Evolutionary conservation across 2,888 invertebrate genomes (phyloP), one percentile per base, ranked within the genome.

Genomic region (Philopedon plagiatum): DNA sequence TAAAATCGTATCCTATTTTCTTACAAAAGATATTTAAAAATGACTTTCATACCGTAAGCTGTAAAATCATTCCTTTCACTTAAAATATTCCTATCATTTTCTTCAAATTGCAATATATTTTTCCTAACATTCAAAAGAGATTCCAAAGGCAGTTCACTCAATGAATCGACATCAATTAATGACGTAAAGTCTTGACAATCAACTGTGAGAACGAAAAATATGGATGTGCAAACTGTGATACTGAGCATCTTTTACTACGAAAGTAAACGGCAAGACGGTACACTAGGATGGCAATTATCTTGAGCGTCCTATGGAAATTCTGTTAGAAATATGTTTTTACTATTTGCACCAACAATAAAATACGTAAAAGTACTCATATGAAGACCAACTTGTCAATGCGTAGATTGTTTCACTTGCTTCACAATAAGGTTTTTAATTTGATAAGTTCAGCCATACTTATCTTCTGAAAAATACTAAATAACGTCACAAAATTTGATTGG

Each of bases 71-170:
- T 39, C 64, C 69, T 72, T 2, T 26, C 54, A 1, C 70, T 66
- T 1, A 18, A 11, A 0, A 32, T 56, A 13, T 18, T 15, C n/a
- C 15, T 57, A 11, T 26, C 44, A 41, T 75, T 74, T 8, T 49
- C 71, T 13, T 71, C 75, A 18, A 63, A 44, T 11, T 32, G 32
- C 5, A 76, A 71, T 61, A 88, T 75, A 81, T 89, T 80, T 78
- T 86, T 84, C 86, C 89, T 87, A 1, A 94, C 85, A 71, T 88
- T 86, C n/a, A 94, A 84, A 23, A 94, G 85, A 78, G 91, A 91
- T 2, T 91, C 89, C 71, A 94, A 79, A 1, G 92, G 91, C 60
- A 94, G 82, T 80, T 92, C 91, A 80, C 91, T 91, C 32, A 94
- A 86, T 63, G 88, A 88, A 78, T 88, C 85, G 15, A 89, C 80